These are phyloP conservation scores for Lathronympha strigana DNA, from an alignment of 2,888 invertebrate genomes.

Conservation along the genomic window DNA sequence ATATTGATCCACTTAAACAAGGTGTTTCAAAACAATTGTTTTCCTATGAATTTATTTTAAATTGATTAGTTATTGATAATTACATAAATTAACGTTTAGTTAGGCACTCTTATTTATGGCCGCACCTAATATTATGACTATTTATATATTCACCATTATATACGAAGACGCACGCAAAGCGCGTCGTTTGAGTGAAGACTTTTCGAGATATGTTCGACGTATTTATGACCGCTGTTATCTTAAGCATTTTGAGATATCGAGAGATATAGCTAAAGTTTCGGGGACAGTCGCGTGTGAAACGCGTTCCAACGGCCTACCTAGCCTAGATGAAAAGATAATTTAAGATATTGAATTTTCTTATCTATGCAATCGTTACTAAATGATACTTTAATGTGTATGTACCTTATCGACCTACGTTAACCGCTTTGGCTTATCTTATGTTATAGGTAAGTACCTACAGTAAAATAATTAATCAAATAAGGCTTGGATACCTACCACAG, in stretches of 20 bases:
- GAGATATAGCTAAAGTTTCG: conserved; percentile 32
- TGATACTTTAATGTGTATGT: neutral
- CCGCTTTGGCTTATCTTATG: neutral
- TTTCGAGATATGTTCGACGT: conserved; percentile 14
- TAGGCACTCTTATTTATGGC: neutral
- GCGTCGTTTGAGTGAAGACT: conserved; percentile 48
- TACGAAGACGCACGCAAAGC: conserved; percentile 31
- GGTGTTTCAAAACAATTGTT: no score
- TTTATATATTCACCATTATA: conserved; percentile 27
- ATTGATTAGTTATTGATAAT: no score
- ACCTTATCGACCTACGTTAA: conserved; percentile 3
- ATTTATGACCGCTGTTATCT: conserved; percentile 34
- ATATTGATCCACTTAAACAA: neutral
- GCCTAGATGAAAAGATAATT: neutral
- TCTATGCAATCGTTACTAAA: no score
- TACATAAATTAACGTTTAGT: neutral
- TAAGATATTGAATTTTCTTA: no score
- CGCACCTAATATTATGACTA: neutral
- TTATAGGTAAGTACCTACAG: no score
- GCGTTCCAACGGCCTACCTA: neutral
- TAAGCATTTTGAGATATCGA: conserved; percentile 37
- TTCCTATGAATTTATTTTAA: no score
- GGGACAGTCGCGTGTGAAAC: conserved; percentile 19
- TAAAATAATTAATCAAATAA: no score
- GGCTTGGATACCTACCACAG: no score